Conservation (phyloP, 1,140 invertebrate species). For the Oreohelix idahoensis region DNA sequence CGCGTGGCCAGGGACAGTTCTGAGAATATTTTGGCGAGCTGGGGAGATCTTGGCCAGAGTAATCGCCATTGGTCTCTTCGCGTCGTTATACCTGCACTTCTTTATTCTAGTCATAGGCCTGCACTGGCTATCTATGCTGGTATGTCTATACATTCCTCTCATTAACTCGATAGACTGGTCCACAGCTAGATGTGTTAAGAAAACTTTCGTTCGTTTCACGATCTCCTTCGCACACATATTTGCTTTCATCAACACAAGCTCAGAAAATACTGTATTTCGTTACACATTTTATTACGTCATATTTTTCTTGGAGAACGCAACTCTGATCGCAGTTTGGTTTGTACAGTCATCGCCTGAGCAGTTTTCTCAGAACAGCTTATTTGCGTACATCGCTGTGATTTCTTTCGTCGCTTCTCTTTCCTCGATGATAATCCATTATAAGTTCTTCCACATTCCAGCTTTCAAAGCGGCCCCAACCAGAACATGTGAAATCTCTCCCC, state of each 20-base stretch:
- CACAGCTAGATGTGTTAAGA: background rate
- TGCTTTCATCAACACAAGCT: slow-evolving; percentile 90
- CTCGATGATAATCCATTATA: slow-evolving; percentile 90
- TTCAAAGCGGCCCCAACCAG: background rate
- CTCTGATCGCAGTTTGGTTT: slow-evolving; percentile 75
- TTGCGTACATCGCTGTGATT: slow-evolving; percentile 77
- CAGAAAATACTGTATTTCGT: slow-evolving; percentile 84
- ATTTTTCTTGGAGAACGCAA: slow-evolving; percentile 89
- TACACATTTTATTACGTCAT: slow-evolving; percentile 92
- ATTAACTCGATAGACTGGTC: background rate
- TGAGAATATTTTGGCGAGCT: slow-evolving; percentile 81
- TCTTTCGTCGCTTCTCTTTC: slow-evolving; percentile 85
- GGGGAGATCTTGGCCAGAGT: slow-evolving; percentile 89
- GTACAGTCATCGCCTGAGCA: slow-evolving; percentile 60
- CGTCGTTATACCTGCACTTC: slow-evolving; percentile 87
- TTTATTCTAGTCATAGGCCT: slow-evolving; percentile 85
- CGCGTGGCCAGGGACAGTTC: slow-evolving; percentile 91
- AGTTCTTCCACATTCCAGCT: slow-evolving; percentile 79
- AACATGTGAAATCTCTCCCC: background rate
- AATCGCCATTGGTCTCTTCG: slow-evolving; percentile 87
- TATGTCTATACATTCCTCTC: slow-evolving; percentile 82
- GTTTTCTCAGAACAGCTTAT: slow-evolving; percentile 50
- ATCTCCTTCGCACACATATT: slow-evolving; percentile 91
- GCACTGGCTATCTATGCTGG: slow-evolving; percentile 88
- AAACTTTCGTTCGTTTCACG: slow-evolving; percentile 78